These are phyloP conservation scores for Falco columbarius DNA, from an alignment of 2,797 vertebrate species.

Conservation along the genomic window DNA sequence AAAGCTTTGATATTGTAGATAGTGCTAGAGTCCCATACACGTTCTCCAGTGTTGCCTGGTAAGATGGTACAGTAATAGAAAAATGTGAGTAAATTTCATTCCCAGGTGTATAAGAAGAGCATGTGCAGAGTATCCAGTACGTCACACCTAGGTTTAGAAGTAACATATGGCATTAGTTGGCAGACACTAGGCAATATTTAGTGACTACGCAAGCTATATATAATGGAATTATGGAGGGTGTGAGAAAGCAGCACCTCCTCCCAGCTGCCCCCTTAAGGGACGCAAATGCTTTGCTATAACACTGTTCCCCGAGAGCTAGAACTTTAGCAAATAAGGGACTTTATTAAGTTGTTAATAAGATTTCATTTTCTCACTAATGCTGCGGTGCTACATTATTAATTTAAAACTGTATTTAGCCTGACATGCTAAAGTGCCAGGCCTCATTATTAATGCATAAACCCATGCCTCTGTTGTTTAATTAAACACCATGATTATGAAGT, in stretches of 20 bases:
- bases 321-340: constrained; percentile 71
- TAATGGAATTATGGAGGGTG: constrained; percentile 27
- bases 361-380: constrained; percentile 71
- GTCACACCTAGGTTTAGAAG: constrained; percentile 50
- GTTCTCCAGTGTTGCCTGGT: not conserved
- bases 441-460: constrained; percentile 76
- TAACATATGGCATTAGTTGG: constrained; percentile 43
- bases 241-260: constrained; percentile 50
- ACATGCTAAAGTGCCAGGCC: constrained; percentile 72
- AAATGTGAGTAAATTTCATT: not conserved
- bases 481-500: constrained; percentile 71
- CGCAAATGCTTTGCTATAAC: constrained; percentile 46
- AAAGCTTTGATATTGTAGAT: not conserved
- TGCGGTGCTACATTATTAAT: constrained; percentile 69
- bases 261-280: constrained; percentile 50
- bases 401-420: constrained; percentile 77
- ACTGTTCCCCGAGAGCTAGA: constrained; percentile 47
- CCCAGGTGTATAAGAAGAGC: not conserved
- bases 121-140: not conserved
- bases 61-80: not conserved
- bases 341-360: constrained; percentile 74
- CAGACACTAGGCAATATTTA: constrained; percentile 47
- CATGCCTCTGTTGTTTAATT: constrained; percentile 78
- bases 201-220: constrained; percentile 25
- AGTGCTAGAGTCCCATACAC: not conserved